Evolutionary conservation across 2,113 vertebrate species (phyloP).

Genomic region (Cottus gobio): DNA sequence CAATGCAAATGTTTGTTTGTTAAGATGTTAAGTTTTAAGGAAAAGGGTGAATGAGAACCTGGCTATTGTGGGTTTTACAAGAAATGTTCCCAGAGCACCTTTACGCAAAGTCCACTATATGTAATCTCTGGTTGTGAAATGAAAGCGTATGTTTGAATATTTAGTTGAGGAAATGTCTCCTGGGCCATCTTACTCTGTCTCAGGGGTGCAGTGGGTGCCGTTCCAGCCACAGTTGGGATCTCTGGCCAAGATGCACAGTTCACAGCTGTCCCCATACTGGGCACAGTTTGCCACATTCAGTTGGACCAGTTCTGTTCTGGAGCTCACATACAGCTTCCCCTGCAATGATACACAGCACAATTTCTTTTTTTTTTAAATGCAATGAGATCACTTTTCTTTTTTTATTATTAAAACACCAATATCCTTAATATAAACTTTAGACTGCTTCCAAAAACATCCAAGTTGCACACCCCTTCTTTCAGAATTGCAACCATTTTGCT

Average conservation of each 20-base stretch:
- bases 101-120: neutral
- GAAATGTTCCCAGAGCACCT: neutral
- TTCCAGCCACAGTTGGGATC: slow-evolving; percentile 81
- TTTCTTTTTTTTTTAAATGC: no score
- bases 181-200: slow-evolving; percentile 17
- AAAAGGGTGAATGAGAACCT: no score
- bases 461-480: neutral
- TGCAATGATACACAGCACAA: slow-evolving; percentile 44
- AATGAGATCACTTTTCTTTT: no score
- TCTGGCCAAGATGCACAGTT: slow-evolving; percentile 68
- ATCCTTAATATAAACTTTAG: neutral
- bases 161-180: neutral
- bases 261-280: slow-evolving; percentile 66
- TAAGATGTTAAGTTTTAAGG: no score
- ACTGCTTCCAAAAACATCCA: neutral
- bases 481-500: neutral
- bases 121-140: neutral
- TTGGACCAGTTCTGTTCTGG: slow-evolving; percentile 64
- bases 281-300: slow-evolving; percentile 70
- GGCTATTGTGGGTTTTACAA: neutral
- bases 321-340: slow-evolving; percentile 72
- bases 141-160: neutral
- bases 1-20: no score
- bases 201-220: neutral
- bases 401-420: neutral